Conservation (phyloP, 2,797 vertebrate species). For the Oreonectes daqikongensis region DNA sequence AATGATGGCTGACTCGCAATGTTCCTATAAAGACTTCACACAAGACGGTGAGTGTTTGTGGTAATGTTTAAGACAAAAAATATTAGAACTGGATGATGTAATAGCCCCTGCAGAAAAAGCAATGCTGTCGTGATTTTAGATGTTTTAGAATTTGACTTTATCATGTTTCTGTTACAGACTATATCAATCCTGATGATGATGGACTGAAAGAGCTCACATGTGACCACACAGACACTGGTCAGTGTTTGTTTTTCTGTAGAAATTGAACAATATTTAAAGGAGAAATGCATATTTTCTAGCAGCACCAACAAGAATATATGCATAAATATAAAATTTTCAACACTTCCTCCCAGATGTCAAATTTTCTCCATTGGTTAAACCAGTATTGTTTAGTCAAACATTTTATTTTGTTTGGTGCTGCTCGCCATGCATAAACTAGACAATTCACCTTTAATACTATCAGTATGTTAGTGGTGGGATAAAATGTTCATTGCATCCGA, state of each 20-base stretch:
- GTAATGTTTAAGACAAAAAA: neutral
- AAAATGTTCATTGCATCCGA: slow-evolving; percentile 1
- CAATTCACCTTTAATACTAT: too few relatives aligned
- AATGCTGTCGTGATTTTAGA: too few relatives aligned
- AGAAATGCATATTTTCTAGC: too few relatives aligned
- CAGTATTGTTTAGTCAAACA: too few relatives aligned
- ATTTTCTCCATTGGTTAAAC: too few relatives aligned
- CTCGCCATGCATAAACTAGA: too few relatives aligned
- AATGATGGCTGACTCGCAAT: slow-evolving; percentile 1
- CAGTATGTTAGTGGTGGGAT: neutral
- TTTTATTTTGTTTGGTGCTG: too few relatives aligned
- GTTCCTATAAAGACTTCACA: neutral
- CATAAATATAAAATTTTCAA: too few relatives aligned
- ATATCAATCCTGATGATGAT: neutral
- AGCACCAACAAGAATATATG: too few relatives aligned
- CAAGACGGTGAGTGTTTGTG: slow-evolving; percentile 15
- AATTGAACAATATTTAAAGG: too few relatives aligned
- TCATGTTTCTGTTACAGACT: neutral
- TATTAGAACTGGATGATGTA: neutral
- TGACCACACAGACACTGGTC: neutral
- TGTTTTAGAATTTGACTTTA: neutral
- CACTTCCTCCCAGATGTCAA: too few relatives aligned
- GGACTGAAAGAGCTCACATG: neutral
- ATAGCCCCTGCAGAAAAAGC: too few relatives aligned
- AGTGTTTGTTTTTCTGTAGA: neutral